These are phyloP conservation scores for Coryphaenoides rupestris DNA, from an alignment of 2,113 vertebrate species.

Conservation along the genomic window DNA sequence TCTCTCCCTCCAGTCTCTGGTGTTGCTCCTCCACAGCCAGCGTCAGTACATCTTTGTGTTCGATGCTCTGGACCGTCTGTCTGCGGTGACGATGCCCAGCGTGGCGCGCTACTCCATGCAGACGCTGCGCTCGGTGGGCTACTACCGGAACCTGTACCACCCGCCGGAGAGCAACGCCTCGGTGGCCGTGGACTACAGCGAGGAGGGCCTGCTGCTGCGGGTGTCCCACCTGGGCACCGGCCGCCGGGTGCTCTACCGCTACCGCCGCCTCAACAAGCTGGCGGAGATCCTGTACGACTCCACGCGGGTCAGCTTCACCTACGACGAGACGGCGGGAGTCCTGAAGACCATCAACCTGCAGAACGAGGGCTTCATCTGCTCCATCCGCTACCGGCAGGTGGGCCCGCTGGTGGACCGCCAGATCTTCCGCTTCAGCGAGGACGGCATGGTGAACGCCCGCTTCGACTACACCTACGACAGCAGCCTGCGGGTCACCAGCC, in stretches of 20 bases:
- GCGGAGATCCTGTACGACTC: constrained; percentile 95
- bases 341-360: constrained; percentile 97
- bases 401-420: constrained; percentile 94
- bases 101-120: constrained; percentile 97
- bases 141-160: constrained; percentile 96
- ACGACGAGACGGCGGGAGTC: constrained; percentile 92
- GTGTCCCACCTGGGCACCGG: constrained; percentile 90
- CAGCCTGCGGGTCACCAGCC: constrained; percentile 93
- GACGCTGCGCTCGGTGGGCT: constrained; percentile 94
- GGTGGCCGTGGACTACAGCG: constrained; percentile 93
- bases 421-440: constrained; percentile 97
- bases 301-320: constrained; percentile 95
- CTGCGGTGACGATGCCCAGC: constrained; percentile 95
- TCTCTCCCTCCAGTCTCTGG: constrained; percentile 84
- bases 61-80: constrained; percentile 87
- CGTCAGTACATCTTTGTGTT: constrained; percentile 98
- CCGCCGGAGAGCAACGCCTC: constrained; percentile 98
- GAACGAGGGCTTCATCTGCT: constrained; percentile 96
- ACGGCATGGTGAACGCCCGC: constrained; percentile 96
- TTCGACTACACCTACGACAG: constrained; percentile 99
- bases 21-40: constrained; percentile 96
- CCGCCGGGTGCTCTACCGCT: constrained; percentile 89
- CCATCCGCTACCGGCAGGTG: constrained; percentile 94
- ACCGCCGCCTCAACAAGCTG: constrained; percentile 89
- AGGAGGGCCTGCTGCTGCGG: constrained; percentile 91